These are phyloP conservation scores for Drosophila borborema DNA, from an alignment of 2,888 invertebrate species.

Conservation along the genomic window DNA sequence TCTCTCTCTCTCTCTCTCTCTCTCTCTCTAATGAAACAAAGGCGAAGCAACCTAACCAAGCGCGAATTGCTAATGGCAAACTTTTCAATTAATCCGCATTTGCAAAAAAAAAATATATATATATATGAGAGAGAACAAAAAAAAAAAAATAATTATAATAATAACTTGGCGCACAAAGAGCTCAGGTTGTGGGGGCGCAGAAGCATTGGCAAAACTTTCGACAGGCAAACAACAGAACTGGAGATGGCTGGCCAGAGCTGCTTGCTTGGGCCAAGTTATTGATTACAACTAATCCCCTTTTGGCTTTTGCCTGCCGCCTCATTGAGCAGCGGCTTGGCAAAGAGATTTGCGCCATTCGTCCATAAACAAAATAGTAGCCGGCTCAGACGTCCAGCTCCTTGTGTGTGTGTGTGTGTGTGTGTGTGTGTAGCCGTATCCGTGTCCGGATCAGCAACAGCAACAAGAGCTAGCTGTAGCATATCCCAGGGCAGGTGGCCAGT, in stretches of 20 bases:
- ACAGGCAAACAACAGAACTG: slow-evolving; percentile 65
- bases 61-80: slow-evolving; percentile 76
- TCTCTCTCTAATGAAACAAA: slow-evolving; percentile 33
- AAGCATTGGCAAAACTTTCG: slow-evolving; percentile 59
- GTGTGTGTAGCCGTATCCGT: slow-evolving; percentile 29
- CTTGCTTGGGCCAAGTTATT: slow-evolving; percentile 72
- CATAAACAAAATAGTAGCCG: slow-evolving; percentile 70
- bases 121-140: slow-evolving; percentile 55
- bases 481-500: slow-evolving; percentile 64
- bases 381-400: slow-evolving; percentile 51
- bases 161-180: slow-evolving; percentile 60
- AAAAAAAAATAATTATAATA: slow-evolving; percentile 68
- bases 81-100: slow-evolving; percentile 80
- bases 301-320: slow-evolving; percentile 79
- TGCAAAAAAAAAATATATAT: slow-evolving; percentile 47
- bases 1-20: neutral
- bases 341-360: slow-evolving; percentile 66
- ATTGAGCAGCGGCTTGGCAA: slow-evolving; percentile 66
- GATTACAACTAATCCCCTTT: slow-evolving; percentile 81
- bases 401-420: neutral
- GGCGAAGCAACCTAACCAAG: slow-evolving; percentile 65
- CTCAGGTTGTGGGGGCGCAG: neutral
- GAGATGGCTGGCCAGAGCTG: slow-evolving; percentile 10
- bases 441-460: slow-evolving; percentile 33
- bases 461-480: slow-evolving; percentile 8